Evolutionary conservation across 2,113 vertebrate species (phyloP), one percentile per base, ranked within the genome.

Genomic region (Vulpes vulpes): DNA sequence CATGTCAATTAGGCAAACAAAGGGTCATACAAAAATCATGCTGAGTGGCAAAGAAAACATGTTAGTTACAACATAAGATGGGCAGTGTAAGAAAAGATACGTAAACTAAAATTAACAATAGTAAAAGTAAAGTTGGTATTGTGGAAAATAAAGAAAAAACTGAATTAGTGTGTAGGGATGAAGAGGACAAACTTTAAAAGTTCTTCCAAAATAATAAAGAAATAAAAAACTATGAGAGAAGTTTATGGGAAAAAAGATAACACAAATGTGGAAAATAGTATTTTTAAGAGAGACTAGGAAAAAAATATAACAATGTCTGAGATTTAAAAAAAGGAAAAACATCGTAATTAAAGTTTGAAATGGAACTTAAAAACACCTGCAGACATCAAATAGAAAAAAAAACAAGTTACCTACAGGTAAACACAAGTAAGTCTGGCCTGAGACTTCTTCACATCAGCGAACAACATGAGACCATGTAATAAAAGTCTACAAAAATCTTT

Each of bases 331-430:
- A 55, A 59, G 7, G 49, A 73, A 43, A 93, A 93, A 73, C 9
- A 79, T 43, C 59, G 12, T 32, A 65, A 51, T 20, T 94, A 32
- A 91, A 83, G 2, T 86, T 92, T 96, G 79, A 96, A 81, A 89
- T 79, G 92, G 22, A 94, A 67, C 2, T 64, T 92, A 78, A 67
- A 94, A 87, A 64, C 67, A 90, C 9, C 35, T 86, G 17, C 0
- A 76, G 78, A 88, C 15, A 35, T 64, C 62, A 12, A 79, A 59
- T 43, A 57, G 27, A 55, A 87, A 80, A 64, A 64, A 64, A 82
- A 89, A 67, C 25, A 90, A 14, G 8, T 74, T 76, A 86, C 15
- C 35, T 73, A 51, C 2, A 93, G 38, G 73, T 78, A 89, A 92
- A 95, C 15, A 86, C 69, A 97, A 90, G 59, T 85, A 89, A 80